phyloP scores from a whole-genome alignment of 2,797 vertebrate genomes.

The Pygocentrus nattereri region DNA sequence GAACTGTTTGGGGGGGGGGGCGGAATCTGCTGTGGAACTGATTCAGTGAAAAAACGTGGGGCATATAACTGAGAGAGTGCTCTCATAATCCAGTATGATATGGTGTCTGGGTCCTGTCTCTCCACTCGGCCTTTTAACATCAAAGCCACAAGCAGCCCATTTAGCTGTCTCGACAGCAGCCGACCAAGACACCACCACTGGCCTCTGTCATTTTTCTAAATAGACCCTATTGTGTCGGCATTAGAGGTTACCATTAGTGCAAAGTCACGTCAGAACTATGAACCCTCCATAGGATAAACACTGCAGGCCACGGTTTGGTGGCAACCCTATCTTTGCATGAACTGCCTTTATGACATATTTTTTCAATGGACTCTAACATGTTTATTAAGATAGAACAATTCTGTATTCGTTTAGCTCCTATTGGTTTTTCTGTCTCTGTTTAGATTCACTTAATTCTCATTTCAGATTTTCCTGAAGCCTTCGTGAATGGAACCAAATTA shows the following conservation, averaged over 20 bases:
- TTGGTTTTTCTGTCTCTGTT: too few relatives aligned
- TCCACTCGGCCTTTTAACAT: constrained; percentile 63
- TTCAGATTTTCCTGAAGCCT: too few relatives aligned
- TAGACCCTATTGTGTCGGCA: constrained; percentile 68
- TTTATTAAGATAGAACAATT: too few relatives aligned
- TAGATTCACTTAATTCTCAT: too few relatives aligned
- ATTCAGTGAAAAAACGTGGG: constrained; percentile 26
- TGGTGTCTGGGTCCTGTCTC: constrained; percentile 52
- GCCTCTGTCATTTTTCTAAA: constrained; percentile 67
- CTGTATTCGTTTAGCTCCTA: too few relatives aligned
- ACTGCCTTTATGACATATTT: too few relatives aligned
- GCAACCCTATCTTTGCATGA: too few relatives aligned
- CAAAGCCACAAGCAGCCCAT: constrained; percentile 65
- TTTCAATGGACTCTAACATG: too few relatives aligned
- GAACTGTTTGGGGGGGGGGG: background rate
- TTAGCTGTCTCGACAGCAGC: constrained; percentile 61
- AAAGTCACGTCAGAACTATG: constrained; percentile 65
- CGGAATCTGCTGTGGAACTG: background rate
- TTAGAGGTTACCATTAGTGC: constrained; percentile 70
- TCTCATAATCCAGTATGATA: constrained; percentile 44
- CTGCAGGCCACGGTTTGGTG: background rate
- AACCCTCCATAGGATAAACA: constrained; percentile 11
- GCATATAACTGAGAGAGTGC: constrained; percentile 28
- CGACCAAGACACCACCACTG: constrained; percentile 56
- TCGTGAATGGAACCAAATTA: too few relatives aligned